phyloP scores from a whole-genome alignment of 2,888 invertebrate species.

The Pterostichus niger region DNA sequence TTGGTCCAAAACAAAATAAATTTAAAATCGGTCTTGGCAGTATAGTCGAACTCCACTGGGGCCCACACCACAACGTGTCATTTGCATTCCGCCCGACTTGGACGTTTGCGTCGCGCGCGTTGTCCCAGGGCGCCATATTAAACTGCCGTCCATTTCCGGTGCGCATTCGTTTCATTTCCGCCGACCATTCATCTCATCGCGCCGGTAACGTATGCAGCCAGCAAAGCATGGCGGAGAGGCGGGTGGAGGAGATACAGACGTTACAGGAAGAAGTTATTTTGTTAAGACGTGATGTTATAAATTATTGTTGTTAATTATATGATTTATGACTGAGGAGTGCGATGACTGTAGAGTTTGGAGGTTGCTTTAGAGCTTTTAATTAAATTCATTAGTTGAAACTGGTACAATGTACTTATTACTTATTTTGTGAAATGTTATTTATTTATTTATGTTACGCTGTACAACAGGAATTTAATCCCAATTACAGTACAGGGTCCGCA shows the following conservation, averaged over 20 bases:
- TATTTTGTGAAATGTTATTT: no score
- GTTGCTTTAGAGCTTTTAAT: not conserved
- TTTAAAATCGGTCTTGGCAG: constrained; percentile 25
- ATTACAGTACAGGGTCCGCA: no score
- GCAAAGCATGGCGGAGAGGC: not conserved
- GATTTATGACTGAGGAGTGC: constrained; percentile 38
- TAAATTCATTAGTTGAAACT: not conserved
- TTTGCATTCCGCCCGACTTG: constrained; percentile 48
- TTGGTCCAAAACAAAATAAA: constrained; percentile 30
- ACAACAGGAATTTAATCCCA: no score
- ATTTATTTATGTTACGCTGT: no score
- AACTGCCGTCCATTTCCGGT: constrained; percentile 62
- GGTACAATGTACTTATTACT: no score
- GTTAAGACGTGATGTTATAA: constrained; percentile 18
- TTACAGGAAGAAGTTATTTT: not conserved
- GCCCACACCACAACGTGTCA: constrained; percentile 38
- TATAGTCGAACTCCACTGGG: not conserved
- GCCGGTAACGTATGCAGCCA: constrained; percentile 58
- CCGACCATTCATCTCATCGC: constrained; percentile 50
- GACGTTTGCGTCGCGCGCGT: constrained; percentile 4
- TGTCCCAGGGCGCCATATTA: constrained; percentile 57
- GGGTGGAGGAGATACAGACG: not conserved
- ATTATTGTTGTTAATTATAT: constrained; percentile 36
- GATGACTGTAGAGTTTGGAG: not conserved
- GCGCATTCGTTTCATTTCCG: constrained; percentile 65